Conservation (phyloP, 2,888 invertebrate species). For the Macaria notata region DNA sequence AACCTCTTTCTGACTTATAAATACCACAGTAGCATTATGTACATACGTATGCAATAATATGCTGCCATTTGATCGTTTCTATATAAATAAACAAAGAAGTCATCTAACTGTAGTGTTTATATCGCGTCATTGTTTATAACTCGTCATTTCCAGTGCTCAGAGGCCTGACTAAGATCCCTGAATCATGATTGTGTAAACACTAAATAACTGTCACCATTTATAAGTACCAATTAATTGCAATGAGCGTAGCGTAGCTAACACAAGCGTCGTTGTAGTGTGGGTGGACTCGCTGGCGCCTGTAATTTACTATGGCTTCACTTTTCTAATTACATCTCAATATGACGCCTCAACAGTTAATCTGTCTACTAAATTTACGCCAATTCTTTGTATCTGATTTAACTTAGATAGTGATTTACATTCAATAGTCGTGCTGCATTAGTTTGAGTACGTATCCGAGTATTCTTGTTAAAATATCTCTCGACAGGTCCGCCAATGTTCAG, state of each 20-base stretch:
- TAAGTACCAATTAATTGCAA: slow-evolving; percentile 48
- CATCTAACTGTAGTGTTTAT: not conserved
- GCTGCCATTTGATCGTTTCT: not conserved
- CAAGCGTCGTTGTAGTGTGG: slow-evolving; percentile 40
- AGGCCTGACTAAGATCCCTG: slow-evolving; percentile 20
- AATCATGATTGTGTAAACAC: slow-evolving; percentile 21
- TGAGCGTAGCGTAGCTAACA: slow-evolving; percentile 43
- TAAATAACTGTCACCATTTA: slow-evolving; percentile 35
- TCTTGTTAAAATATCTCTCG: too few relatives aligned
- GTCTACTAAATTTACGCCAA: slow-evolving; percentile 39
- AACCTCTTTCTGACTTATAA: slow-evolving; percentile 31
- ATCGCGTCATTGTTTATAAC: slow-evolving; percentile 11
- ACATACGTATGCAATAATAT: too few relatives aligned
- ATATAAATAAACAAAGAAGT: slow-evolving; percentile 19
- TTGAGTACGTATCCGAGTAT: too few relatives aligned
- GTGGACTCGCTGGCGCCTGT: slow-evolving; percentile 41
- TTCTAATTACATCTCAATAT: slow-evolving; percentile 48
- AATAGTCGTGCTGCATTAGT: too few relatives aligned
- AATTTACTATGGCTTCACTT: slow-evolving; percentile 44
- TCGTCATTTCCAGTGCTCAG: slow-evolving; percentile 16
- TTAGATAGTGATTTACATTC: too few relatives aligned
- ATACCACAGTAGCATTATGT: slow-evolving; percentile 18
- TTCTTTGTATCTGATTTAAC: not conserved
- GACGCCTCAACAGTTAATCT: slow-evolving; percentile 13
- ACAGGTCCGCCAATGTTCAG: slow-evolving; percentile 10